Base-by-base conservation (phyloP, 2,113 vertebrate genomes). In the Oncorhynchus kisutch region DNA sequence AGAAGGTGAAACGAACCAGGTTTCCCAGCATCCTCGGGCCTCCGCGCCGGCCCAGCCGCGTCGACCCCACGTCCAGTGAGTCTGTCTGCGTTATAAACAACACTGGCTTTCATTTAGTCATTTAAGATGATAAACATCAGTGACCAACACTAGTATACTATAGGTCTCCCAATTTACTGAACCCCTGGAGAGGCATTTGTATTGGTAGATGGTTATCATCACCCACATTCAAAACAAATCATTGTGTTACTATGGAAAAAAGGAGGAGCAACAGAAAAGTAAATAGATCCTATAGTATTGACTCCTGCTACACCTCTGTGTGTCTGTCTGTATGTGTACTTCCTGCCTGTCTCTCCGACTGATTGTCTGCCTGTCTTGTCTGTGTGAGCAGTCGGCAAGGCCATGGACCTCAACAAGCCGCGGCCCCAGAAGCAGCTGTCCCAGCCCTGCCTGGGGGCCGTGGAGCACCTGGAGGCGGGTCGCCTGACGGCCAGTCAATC, bases 21-120 rank as follows among this genome's bases (percentile, higher is more conserved):
- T 96, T 98, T 87, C 93, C 95, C 70, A 97, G 94, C 82, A 96
- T 98, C 48, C 91, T 97, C 78, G 96, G 93, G 57, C 96, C 96
- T 12, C 96, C 95, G 13, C 94, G 96, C 66, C 93, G 96, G 57
- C 96, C 96, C 0, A 96, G 94, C 73, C 94, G 96, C 11, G 91
- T 95, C 0, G 97, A 99, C 77, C 92, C 93, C 31, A 86, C 92
- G 39, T 93, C 96, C 72, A 96, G 97, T 97, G 92, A n/a, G 94
- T 91, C 18, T 27, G 27, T 49, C 5, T 14, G 1, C 1, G 1
- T 14, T 67, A 65, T 14, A 22, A 20, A 29, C 31, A n/a, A 12
- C 16, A 67, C 27, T 24, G 25, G 29, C 39, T 51, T 62, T 29
- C 57, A 8, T 25, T 51, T 12, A 5, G 11, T 12, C 0, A 12